Evolutionary conservation across 2,113 vertebrate genomes (phyloP).

Genomic region (Callospermophilus lateralis): DNA sequence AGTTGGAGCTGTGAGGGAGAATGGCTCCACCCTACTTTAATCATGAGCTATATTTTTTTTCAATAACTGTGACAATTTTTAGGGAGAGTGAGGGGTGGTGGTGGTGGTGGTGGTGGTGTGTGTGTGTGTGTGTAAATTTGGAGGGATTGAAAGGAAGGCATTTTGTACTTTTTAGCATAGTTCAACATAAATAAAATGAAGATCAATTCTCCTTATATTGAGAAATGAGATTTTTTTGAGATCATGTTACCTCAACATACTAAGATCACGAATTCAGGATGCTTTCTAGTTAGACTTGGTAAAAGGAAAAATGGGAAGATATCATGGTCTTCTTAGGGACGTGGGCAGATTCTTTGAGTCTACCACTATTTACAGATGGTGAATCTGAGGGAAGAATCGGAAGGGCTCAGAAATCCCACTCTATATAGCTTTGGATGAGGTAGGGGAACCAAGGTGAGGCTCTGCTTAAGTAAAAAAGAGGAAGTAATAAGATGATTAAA

Average conservation of each 20-base stretch:
- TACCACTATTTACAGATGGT: background rate
- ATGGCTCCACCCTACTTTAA: background rate
- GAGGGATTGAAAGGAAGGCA: background rate
- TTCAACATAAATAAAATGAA: conserved; percentile 3
- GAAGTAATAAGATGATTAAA: background rate
- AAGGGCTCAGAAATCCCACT: background rate
- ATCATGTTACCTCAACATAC: background rate
- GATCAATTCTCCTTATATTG: background rate
- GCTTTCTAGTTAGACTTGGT: background rate
- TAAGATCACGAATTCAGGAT: background rate
- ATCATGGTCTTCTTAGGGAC: background rate
- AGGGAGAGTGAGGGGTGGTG: background rate
- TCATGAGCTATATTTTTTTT: background rate
- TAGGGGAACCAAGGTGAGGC: background rate
- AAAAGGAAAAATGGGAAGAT: background rate
- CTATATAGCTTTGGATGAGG: background rate
- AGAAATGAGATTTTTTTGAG: background rate
- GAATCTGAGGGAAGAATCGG: background rate
- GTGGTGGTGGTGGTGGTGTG: background rate
- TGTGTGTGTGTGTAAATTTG: background rate
- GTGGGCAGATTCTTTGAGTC: background rate
- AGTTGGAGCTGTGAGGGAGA: background rate
- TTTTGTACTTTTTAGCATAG: background rate
- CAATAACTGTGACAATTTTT: background rate
- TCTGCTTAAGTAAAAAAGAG: conserved; percentile 46